Conservation (phyloP, 1,140 invertebrate species). For the Aphelenchoides avenae region DNA sequence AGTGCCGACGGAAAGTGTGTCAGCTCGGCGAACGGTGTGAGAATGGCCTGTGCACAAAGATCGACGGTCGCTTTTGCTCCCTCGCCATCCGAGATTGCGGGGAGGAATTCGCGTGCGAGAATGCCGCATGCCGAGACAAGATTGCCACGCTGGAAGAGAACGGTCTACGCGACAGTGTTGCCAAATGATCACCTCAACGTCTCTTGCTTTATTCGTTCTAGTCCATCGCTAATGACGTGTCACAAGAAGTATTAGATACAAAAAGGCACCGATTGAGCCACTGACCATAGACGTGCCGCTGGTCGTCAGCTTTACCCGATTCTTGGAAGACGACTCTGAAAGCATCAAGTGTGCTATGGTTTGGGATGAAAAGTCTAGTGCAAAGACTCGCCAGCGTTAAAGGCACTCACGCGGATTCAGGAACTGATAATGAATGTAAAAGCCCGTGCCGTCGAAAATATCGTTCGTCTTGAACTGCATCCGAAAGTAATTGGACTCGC, state of each 20-base stretch:
- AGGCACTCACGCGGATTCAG: conserved; percentile 44
- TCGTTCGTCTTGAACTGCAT: conserved; percentile 89
- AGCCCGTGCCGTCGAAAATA: conserved; percentile 82
- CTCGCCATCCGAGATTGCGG: conserved; percentile 49
- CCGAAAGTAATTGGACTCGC: conserved; percentile 78
- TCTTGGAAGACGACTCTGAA: conserved; percentile 12
- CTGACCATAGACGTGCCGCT: too few relatives aligned
- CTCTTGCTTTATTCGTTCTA: too few relatives aligned
- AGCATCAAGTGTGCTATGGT: conserved; percentile 8
- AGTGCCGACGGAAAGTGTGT: conserved; percentile 53
- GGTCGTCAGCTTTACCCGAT: conserved; percentile 16
- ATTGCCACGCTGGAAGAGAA: conserved; percentile 10
- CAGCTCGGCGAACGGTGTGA: conserved; percentile 57
- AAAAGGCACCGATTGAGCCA: too few relatives aligned
- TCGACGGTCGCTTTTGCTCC: conserved; percentile 48
- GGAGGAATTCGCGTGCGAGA: conserved; percentile 46
- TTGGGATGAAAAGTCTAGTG: too few relatives aligned
- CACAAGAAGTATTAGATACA: too few relatives aligned
- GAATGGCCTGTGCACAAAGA: conserved; percentile 46
- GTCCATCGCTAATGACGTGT: too few relatives aligned
- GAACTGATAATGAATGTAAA: conserved; percentile 83
- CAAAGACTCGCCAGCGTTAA: too few relatives aligned
- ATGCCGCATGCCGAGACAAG: conserved; percentile 43
- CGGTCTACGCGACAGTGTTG: too few relatives aligned
- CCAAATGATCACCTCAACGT: too few relatives aligned